phyloP scores from a whole-genome alignment of 2,888 invertebrate species.

The Antheraea assamensis region DNA sequence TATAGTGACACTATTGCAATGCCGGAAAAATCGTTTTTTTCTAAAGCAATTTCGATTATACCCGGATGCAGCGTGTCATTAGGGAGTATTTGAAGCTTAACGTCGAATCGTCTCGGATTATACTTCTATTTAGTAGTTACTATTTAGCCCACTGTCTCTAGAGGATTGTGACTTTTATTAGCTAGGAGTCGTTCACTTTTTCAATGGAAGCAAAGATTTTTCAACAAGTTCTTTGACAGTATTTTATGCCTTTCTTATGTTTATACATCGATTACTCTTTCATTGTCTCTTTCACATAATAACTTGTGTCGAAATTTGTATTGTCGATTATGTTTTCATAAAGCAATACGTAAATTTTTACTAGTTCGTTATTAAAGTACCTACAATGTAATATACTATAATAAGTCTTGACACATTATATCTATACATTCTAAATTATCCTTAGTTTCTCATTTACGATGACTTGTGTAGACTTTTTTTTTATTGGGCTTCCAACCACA shows the following conservation, averaged over 20 bases:
- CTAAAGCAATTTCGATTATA: conserved; percentile 52
- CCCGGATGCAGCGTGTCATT: conserved; percentile 56
- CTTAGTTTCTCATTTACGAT: background rate
- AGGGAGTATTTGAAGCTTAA: conserved; percentile 47
- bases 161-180: conserved; percentile 32
- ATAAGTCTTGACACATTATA: background rate
- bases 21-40: conserved; percentile 38
- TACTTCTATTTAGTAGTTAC: conserved; percentile 46
- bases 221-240: background rate
- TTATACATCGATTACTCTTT: background rate
- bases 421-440: background rate
- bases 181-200: conserved; percentile 23
- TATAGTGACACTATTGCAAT: conserved; percentile 1
- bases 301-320: background rate
- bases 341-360: background rate
- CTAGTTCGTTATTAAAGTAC: background rate
- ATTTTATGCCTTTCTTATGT: background rate
- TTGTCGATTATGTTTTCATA: background rate
- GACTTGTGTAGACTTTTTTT: background rate
- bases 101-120: conserved; percentile 46
- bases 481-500: background rate
- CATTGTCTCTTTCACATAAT: background rate
- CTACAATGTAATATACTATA: background rate
- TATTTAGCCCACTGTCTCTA: conserved; percentile 26
- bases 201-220: conserved; percentile 16